Conservation (phyloP, 2,113 vertebrate genomes). For the Dasyurus viverrinus region DNA sequence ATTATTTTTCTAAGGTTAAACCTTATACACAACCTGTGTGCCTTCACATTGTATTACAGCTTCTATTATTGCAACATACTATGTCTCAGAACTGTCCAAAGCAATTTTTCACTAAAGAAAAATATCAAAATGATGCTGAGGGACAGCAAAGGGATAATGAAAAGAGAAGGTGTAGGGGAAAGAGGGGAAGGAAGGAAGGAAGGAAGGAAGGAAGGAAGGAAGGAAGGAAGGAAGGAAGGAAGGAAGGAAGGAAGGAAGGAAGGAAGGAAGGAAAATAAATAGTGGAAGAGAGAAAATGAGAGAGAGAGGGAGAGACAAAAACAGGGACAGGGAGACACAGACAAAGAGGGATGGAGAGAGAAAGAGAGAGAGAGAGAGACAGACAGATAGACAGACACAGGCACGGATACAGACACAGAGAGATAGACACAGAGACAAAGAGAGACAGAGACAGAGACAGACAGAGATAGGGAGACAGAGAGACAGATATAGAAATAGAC, state of each 20-base stretch:
- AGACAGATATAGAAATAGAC: too few relatives aligned
- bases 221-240: not conserved
- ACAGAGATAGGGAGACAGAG: too few relatives aligned
- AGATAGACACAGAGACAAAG: too few relatives aligned
- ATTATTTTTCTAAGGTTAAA: not conserved
- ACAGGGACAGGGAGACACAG: too few relatives aligned
- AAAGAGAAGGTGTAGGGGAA: not conserved
- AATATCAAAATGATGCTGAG: not conserved
- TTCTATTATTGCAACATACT: not conserved
- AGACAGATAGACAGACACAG: too few relatives aligned
- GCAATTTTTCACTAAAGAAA: not conserved
- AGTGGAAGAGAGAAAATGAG: too few relatives aligned
- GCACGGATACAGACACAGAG: too few relatives aligned
- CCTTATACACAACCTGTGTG: not conserved
- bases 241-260: not conserved
- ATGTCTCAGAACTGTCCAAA: not conserved
- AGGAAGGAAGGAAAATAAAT: not conserved
- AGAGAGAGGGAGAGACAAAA: too few relatives aligned
- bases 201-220: not conserved
- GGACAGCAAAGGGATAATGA: not conserved
- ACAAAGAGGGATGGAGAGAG: too few relatives aligned
- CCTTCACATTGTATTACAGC: not conserved
- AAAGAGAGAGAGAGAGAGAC: too few relatives aligned
- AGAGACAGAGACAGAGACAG: too few relatives aligned
- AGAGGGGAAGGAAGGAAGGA: not conserved